Conservation (phyloP, 2,888 invertebrate species). For the Alviniconcha strummeri region DNA sequence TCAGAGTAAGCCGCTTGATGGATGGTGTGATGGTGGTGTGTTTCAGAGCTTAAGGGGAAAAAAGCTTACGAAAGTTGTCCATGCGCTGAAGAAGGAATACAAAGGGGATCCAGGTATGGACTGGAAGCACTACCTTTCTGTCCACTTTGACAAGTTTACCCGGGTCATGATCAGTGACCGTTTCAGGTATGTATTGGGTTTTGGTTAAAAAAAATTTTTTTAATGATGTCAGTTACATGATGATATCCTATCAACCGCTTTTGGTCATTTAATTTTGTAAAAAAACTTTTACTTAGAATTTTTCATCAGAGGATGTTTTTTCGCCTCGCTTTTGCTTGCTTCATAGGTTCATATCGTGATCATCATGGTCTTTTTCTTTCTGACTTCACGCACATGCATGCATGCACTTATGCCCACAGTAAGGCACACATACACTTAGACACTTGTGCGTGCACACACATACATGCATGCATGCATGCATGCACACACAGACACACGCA, state of each 20-base stretch:
- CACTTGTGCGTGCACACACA: background rate
- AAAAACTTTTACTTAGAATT: too few relatives aligned
- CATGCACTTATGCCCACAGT: background rate
- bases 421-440: background rate
- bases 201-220: too few relatives aligned
- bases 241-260: too few relatives aligned
- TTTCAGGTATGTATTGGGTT: background rate
- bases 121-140: background rate
- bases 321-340: too few relatives aligned
- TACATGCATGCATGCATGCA: background rate
- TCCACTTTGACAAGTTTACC: background rate
- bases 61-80: background rate
- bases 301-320: too few relatives aligned
- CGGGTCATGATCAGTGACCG: background rate
- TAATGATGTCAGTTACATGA: too few relatives aligned
- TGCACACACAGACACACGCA: background rate
- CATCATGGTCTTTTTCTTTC: too few relatives aligned
- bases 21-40: too few relatives aligned
- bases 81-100: constrained; percentile 19
- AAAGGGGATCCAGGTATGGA: constrained; percentile 22
- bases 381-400: background rate
- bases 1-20: too few relatives aligned
- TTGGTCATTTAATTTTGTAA: too few relatives aligned
- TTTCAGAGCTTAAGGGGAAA: background rate
- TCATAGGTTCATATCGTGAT: too few relatives aligned